Percentiles rank a stretch among this genome's conserved stretches.
phyloP scores from a whole-genome alignment of 1,140 invertebrate genomes.

The Rhopalosiphum padi region DNA sequence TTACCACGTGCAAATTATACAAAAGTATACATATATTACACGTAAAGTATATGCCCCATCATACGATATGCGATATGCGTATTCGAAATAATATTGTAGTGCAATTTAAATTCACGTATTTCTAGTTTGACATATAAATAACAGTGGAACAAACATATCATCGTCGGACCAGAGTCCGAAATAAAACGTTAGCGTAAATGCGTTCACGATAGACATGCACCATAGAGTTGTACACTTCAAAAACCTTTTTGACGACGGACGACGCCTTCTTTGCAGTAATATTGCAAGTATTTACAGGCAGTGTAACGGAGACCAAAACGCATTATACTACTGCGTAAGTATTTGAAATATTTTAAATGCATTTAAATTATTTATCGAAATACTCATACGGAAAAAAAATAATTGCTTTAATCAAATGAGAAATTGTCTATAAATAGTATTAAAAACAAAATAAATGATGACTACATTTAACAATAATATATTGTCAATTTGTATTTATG shows the following conservation, averaged over 20 bases:
- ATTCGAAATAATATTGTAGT: background rate
- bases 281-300: background rate
- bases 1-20: background rate
- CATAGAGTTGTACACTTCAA: background rate
- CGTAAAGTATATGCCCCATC: background rate
- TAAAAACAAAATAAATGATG: background rate
- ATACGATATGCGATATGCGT: background rate
- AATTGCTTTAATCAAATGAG: too few relatives aligned
- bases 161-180: background rate
- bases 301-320: background rate
- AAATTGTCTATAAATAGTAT: background rate
- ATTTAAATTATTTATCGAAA: background rate
- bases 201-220: background rate
- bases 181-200: background rate
- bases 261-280: background rate
- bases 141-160: background rate
- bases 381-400: background rate
- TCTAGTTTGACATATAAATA: conserved; percentile 8
- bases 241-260: background rate
- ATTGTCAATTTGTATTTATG: too few relatives aligned
- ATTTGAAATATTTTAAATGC: background rate
- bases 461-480: background rate
- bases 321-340: background rate
- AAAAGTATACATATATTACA: too few relatives aligned
- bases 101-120: background rate